Evolutionary conservation across 2,888 invertebrate species (phyloP).

Genomic region (Druceiella hillmani): DNA sequence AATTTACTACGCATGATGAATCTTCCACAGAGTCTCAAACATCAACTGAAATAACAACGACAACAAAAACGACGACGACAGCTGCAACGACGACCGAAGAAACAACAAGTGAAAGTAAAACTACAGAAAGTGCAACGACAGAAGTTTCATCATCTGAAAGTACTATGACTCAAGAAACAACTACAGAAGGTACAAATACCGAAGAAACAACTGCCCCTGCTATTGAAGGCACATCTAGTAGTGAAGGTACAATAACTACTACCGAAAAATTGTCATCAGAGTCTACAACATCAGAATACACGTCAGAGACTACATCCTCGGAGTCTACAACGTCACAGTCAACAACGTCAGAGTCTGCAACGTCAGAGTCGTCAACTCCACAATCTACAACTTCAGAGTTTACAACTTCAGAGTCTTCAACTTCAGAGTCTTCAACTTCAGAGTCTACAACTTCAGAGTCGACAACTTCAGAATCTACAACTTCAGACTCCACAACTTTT

Average conservation of each 20-base stretch:
- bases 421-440: constrained; percentile 10
- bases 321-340: constrained; percentile 20
- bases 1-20: constrained; percentile 15
- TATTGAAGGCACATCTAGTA: constrained; percentile 26
- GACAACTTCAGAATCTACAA: constrained; percentile 20
- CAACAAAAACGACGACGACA: constrained; percentile 7
- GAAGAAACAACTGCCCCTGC: constrained; percentile 20
- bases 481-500: constrained; percentile 19
- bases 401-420: constrained; percentile 22
- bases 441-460: constrained; percentile 22
- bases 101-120: constrained; percentile 26
- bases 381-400: constrained; percentile 23
- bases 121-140: constrained; percentile 14
- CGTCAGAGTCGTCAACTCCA: constrained; percentile 15
- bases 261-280: constrained; percentile 12
- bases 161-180: constrained; percentile 25
- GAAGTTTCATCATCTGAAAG: constrained; percentile 17
- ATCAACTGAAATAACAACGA: constrained; percentile 8
- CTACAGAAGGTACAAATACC: constrained; percentile 22
- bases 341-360: constrained; percentile 20
- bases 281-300: constrained; percentile 21
- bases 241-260: constrained; percentile 25
- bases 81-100: constrained; percentile 21
- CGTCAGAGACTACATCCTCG: constrained; percentile 19
- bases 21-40: constrained; percentile 13